These are phyloP conservation scores for Apeltes quadracus DNA, from an alignment of 2,113 vertebrate species.

Conservation along the genomic window DNA sequence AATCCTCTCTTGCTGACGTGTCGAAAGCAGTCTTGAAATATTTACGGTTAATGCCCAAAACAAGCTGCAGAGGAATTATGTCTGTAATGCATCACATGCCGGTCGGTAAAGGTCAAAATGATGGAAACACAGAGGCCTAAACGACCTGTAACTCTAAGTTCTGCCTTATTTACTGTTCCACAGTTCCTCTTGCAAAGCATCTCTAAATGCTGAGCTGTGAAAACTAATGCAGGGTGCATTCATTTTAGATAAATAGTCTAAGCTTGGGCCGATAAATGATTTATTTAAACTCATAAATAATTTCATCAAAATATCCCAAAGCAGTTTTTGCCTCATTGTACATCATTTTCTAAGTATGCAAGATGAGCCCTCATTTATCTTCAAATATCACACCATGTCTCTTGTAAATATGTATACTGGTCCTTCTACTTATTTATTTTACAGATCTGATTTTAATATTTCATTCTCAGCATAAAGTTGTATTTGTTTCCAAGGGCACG, in stretches of 20 bases:
- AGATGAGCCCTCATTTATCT: slow-evolving; percentile 82
- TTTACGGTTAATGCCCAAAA: slow-evolving; percentile 78
- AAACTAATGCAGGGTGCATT: slow-evolving; percentile 77
- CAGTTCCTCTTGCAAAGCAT: slow-evolving; percentile 60
- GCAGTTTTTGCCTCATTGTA: slow-evolving; percentile 83
- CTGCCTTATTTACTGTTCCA: slow-evolving; percentile 83
- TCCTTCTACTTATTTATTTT: slow-evolving; percentile 84
- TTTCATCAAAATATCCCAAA: slow-evolving; percentile 82
- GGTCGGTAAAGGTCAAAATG: slow-evolving; percentile 77
- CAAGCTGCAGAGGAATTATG: slow-evolving; percentile 78
- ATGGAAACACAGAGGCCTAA: slow-evolving; percentile 77
- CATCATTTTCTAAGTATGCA: slow-evolving; percentile 78
- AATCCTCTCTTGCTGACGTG: slow-evolving; percentile 74
- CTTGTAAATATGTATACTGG: slow-evolving; percentile 84
- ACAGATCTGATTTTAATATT: slow-evolving; percentile 83
- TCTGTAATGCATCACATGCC: slow-evolving; percentile 79
- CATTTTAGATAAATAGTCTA: slow-evolving; percentile 82
- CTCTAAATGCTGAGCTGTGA: slow-evolving; percentile 75
- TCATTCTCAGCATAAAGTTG: slow-evolving; percentile 80
- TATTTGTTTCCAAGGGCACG: slow-evolving; percentile 81
- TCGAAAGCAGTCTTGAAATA: slow-evolving; percentile 77
- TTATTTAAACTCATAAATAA: slow-evolving; percentile 83
- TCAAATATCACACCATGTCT: slow-evolving; percentile 81
- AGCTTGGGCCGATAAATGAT: slow-evolving; percentile 79
- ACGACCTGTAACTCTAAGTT: slow-evolving; percentile 79